Evolutionary conservation across 2,797 vertebrate species (phyloP), one percentile per base, ranked within the genome.

Genomic region (Netta rufina): DNA sequence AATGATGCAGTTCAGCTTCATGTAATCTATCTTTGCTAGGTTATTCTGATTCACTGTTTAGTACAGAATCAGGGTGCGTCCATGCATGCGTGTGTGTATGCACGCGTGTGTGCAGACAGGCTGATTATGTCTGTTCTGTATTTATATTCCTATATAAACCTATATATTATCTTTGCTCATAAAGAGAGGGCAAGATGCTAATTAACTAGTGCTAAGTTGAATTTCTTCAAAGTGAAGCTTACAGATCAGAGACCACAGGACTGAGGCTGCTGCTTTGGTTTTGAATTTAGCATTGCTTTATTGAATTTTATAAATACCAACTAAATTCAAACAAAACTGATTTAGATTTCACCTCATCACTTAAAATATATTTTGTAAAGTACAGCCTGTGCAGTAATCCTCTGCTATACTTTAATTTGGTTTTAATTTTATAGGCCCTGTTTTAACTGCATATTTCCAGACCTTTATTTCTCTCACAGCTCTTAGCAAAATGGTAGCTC

Each of bases 401-500:
- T 97, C 96, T 96, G 97, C 97, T 98, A 97, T 98, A 98, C 98
- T 98, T 98, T 98, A 98, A 98, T 98, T 98, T 98, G 98, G 98
- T 98, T 98, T 98, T 98, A 98, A 98, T 98, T 98, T 98, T 98
- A 98, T 98, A 98, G 98, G 98, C 98, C 97, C 98, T 98, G 98
- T 98, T 98, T 98, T 98, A 98, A 98, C 98, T 97, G 98, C 98
- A 96, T 98, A 98, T 98, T 98, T 98, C 98, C 98, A 98, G 98
- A 98, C 98, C 98, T 98, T 98, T 98, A 98, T 98, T 98, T 98
- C 98, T 98, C 98, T 98, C 98, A 98, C 98, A 99, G 98, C 98
- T 98, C 98, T 98, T 98, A 99, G 98, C 98, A 98, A 99, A 99
- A 99, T 99, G 98, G 98, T 98, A 99, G 98, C 98, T 98, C 98